A percentile compares a stretch with the other conserved stretches of the same genome.
These are phyloP conservation scores for Sebastes elongatus DNA, from an alignment of 2,797 vertebrate species.

Conservation along the genomic window DNA sequence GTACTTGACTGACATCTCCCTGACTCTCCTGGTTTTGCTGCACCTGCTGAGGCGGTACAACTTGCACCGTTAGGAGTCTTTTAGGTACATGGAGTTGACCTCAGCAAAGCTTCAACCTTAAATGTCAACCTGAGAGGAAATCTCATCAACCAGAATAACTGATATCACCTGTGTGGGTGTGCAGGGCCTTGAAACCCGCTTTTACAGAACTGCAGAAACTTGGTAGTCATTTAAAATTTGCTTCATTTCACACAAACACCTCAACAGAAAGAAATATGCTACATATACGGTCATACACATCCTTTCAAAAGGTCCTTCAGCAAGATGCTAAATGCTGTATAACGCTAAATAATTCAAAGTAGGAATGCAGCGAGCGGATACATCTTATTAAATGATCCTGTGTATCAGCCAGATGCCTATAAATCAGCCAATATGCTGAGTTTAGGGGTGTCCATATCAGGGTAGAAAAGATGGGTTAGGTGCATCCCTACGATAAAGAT, in stretches of 20 bases:
- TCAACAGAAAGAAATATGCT: too few species aligned
- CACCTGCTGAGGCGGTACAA: not conserved
- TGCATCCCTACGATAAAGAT: not conserved
- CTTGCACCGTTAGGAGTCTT: not conserved
- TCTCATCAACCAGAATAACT: not conserved
- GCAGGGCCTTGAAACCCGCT: not conserved
- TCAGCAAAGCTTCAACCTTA: slow-evolving; percentile 1
- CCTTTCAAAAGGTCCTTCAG: slow-evolving; percentile 14
- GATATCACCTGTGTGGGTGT: not conserved
- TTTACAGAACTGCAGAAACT: too few species aligned
- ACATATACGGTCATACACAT: not conserved
- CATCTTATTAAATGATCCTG: slow-evolving; percentile 13
- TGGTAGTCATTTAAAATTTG: too few species aligned
- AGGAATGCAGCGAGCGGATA: slow-evolving; percentile 14
- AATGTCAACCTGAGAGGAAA: not conserved
- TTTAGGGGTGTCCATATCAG: not conserved
- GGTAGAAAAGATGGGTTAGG: not conserved
- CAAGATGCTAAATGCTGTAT: slow-evolving; percentile 18
- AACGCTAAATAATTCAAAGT: slow-evolving; percentile 52
- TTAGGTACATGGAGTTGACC: not conserved
- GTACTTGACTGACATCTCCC: not conserved
- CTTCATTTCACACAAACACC: too few species aligned
- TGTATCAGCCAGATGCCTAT: not conserved
- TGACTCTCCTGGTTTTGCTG: not conserved
- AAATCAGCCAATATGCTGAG: not conserved